phyloP scores from a whole-genome alignment of 2,113 vertebrate genomes.

The Lichenostomus cassidix region DNA sequence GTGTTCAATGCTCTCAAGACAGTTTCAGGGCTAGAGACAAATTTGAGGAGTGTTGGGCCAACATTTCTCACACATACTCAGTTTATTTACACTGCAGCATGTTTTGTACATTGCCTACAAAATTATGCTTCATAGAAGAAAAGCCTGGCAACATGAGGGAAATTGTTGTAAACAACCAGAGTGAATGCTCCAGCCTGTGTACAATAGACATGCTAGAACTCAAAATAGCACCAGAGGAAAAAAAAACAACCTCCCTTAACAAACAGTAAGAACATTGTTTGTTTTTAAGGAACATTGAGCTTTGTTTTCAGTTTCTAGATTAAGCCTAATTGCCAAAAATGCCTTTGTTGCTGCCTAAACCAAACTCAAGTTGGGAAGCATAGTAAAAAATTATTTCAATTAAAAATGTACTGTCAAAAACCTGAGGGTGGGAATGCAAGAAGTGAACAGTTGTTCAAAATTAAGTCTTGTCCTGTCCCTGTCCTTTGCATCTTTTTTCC shows the following conservation, averaged over 20 bases:
- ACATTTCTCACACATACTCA: not conserved
- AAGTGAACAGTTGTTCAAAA: not conserved
- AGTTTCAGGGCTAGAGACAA: not conserved
- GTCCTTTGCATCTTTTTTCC: not conserved
- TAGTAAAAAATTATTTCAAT: not conserved
- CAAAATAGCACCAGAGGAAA: slow-evolving; percentile 40
- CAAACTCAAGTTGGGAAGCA: not conserved
- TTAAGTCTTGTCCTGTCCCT: not conserved
- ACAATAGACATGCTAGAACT: slow-evolving; percentile 36
- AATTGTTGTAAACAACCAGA: slow-evolving; percentile 44
- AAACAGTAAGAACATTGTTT: slow-evolving; percentile 47
- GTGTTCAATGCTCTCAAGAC: not conserved
- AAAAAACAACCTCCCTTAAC: not conserved
- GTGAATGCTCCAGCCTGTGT: not conserved
- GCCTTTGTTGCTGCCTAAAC: slow-evolving; percentile 20
- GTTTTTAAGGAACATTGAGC: slow-evolving; percentile 44
- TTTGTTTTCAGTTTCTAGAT: slow-evolving; percentile 38
- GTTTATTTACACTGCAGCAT: slow-evolving; percentile 37
- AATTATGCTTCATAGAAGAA: slow-evolving; percentile 12
- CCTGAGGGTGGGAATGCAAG: not conserved
- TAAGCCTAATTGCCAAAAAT: slow-evolving; percentile 31
- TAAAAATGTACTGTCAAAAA: not conserved
- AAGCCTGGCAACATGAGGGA: slow-evolving; percentile 7
- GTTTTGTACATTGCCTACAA: slow-evolving; percentile 17
- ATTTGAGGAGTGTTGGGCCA: not conserved